Evolutionary conservation across 2,888 invertebrate genomes (phyloP).

Genomic region (Yponomeuta malinellus): DNA sequence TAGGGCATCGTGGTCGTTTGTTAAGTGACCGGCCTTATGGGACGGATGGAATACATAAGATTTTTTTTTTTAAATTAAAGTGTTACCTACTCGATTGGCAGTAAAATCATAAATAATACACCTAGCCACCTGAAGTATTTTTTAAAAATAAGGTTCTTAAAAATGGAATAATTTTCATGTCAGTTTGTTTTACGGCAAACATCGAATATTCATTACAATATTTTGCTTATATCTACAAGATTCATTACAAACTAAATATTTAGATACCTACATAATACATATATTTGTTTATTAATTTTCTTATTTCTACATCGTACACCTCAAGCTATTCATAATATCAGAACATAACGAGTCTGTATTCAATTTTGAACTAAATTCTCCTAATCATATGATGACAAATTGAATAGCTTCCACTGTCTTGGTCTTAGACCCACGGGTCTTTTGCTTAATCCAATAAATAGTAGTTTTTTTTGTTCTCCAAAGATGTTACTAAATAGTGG

Average conservation of each 20-base stretch:
- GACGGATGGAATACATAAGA: constrained; percentile 1
- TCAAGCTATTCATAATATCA: background rate
- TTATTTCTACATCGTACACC: background rate
- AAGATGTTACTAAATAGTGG: constrained; percentile 12
- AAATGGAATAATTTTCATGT: constrained; percentile 1
- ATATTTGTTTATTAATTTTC: background rate
- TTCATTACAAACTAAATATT: background rate
- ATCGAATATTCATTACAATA: background rate
- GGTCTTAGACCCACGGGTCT: background rate
- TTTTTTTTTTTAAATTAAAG: background rate
- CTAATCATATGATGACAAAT: background rate
- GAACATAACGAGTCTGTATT: background rate
- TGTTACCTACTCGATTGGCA: background rate
- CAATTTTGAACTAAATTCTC: background rate
- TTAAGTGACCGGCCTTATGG: background rate
- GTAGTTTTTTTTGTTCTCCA: background rate
- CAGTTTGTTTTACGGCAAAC: background rate
- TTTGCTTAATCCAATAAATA: background rate
- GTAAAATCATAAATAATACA: background rate
- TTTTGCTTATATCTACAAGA: background rate
- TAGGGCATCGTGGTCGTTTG: background rate
- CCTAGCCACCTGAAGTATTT: too few relatives aligned
- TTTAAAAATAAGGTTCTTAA: background rate
- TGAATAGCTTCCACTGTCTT: background rate
- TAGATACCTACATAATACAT: background rate